Conservation (phyloP, 2,797 vertebrate species). For the Halcyon chelicuti region DNA sequence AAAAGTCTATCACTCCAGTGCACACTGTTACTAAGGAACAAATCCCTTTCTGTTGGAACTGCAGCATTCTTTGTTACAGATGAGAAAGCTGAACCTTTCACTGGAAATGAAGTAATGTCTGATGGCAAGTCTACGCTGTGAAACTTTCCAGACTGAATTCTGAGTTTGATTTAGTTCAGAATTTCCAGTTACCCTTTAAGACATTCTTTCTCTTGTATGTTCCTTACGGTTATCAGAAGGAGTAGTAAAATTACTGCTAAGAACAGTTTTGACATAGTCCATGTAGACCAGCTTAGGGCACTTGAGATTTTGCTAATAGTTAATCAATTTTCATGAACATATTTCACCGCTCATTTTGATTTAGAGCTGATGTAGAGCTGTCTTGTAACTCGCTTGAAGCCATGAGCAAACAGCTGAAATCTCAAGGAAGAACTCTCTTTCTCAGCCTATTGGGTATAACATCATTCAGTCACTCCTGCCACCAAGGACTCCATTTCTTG, state of each 20-base stretch:
- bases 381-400: background rate
- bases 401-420: background rate
- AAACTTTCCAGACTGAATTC: background rate
- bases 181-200: background rate
- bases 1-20: background rate
- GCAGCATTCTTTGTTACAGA: constrained; percentile 13
- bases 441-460: background rate
- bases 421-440: background rate
- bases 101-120: constrained; percentile 60
- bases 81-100: constrained; percentile 27
- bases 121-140: background rate
- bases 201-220: background rate
- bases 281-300: background rate
- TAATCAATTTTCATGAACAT: background rate
- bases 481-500: background rate
- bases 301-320: background rate
- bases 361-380: background rate
- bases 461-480: background rate
- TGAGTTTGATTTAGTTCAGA: background rate
- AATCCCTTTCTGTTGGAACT: constrained; percentile 44
- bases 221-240: background rate
- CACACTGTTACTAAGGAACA: constrained; percentile 43
- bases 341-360: background rate
- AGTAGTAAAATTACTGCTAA: background rate
- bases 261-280: background rate